A percentile compares a stretch with the other conserved stretches of the same genome.
These are phyloP conservation scores for Helicoverpa zea DNA, from an alignment of 1,140 invertebrate genomes.

Conservation along the genomic window DNA sequence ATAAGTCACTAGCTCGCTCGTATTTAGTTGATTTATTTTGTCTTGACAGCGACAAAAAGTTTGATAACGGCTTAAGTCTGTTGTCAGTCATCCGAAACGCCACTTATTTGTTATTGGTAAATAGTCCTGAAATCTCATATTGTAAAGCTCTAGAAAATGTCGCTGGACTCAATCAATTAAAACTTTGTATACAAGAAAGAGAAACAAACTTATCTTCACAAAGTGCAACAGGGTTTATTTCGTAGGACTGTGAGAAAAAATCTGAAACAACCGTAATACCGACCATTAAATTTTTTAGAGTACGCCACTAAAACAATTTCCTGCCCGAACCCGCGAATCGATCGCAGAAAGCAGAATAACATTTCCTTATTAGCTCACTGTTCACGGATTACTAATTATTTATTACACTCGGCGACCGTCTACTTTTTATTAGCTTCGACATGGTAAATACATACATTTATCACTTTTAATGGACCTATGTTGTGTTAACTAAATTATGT, in stretches of 20 bases:
- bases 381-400: not conserved
- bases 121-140: too few relatives aligned
- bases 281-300: not conserved
- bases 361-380: not conserved
- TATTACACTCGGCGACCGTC: not conserved
- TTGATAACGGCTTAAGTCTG: too few relatives aligned
- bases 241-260: not conserved
- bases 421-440: not conserved
- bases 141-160: too few relatives aligned
- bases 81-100: too few relatives aligned
- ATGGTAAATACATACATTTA: too few relatives aligned
- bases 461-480: too few relatives aligned
- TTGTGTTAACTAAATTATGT: too few relatives aligned
- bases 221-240: not conserved
- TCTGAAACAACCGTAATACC: slow-evolving; percentile 2
- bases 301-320: slow-evolving; percentile 26
- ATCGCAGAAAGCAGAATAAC: slow-evolving; percentile 7
- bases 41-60: too few relatives aligned
- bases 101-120: too few relatives aligned
- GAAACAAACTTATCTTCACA: not conserved
- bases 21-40: not conserved
- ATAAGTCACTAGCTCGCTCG: not conserved
- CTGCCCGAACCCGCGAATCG: slow-evolving; percentile 5
- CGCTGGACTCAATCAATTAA: too few relatives aligned
- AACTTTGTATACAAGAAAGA: too few relatives aligned